Evolutionary conservation across 2,797 vertebrate species (phyloP).

Genomic region (Diplodus sargus): DNA sequence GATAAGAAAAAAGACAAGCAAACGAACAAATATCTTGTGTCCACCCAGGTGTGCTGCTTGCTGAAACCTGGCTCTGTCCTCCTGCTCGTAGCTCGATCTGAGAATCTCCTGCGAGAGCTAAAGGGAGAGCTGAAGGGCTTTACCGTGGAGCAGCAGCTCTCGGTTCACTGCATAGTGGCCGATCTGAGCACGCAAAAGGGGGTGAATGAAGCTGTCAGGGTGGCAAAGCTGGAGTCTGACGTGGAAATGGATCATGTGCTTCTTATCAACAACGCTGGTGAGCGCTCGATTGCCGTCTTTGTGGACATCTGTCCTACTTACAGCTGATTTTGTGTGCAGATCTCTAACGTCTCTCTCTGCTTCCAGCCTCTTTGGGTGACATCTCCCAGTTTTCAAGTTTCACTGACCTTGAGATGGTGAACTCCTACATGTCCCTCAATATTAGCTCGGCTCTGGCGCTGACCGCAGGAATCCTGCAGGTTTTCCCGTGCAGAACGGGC

Average conservation of each 20-base stretch:
- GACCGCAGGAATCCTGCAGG: constrained; percentile 81
- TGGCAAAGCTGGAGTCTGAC: constrained; percentile 56
- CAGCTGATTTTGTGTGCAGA: background rate
- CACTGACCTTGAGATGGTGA: constrained; percentile 74
- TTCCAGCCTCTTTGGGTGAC: constrained; percentile 85
- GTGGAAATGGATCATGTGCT: constrained; percentile 78
- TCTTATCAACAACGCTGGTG: constrained; percentile 91
- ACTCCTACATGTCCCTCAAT: constrained; percentile 85
- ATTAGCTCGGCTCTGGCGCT: constrained; percentile 82
- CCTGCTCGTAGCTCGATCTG: constrained; percentile 83
- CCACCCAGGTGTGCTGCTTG: constrained; percentile 39
- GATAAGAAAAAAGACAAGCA: background rate
- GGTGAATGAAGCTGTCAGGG: constrained; percentile 66
- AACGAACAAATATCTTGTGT: constrained; percentile 23
- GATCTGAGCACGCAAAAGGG: constrained; percentile 83
- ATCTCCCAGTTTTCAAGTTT: constrained; percentile 83
- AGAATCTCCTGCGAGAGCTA: constrained; percentile 74
- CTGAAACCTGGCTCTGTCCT: constrained; percentile 80
- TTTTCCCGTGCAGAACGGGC: constrained; percentile 70
- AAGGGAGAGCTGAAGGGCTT: constrained; percentile 70
- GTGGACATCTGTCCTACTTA: background rate
- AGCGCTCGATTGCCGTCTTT: constrained; percentile 14
- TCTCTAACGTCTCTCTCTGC: background rate
- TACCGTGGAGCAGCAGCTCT: constrained; percentile 29
- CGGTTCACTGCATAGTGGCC: constrained; percentile 70